phyloP scores from a whole-genome alignment of 23 tunicate species.

The Aplidium turbinatum region DNA sequence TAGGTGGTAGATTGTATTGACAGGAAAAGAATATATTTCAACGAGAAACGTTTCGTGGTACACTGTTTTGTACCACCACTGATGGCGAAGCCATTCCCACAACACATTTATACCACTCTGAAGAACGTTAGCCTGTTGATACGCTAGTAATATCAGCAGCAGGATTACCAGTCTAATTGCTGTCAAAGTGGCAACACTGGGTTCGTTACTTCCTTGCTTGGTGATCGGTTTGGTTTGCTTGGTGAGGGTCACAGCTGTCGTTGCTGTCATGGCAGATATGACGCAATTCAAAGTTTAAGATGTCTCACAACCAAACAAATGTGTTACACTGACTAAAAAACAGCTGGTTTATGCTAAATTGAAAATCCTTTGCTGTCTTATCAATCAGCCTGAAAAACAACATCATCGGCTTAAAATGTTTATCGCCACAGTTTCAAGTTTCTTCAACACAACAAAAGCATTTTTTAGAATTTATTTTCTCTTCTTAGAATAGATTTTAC shows the following conservation, averaged over 20 bases:
- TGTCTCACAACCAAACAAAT: not conserved
- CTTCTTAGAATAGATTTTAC: no score
- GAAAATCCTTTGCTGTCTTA: not conserved
- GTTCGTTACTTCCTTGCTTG: constrained; percentile 3
- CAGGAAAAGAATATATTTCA: constrained; percentile 42
- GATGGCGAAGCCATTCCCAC: constrained; percentile 57
- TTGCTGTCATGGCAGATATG: constrained; percentile 59
- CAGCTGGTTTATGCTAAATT: not conserved
- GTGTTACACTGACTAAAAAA: not conserved
- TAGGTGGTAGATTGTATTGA: constrained; percentile 12
- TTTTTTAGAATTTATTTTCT: no score
- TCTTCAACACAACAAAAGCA: no score
- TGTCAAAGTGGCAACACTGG: constrained; percentile 5
- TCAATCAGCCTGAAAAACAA: not conserved
- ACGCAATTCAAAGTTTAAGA: constrained; percentile 11
- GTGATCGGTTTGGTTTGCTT: not conserved
- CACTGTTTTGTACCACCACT: constrained; percentile 75
- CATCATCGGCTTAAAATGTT: not conserved
- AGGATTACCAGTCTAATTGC: not conserved
- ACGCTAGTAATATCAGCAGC: constrained; percentile 8
- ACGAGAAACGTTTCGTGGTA: constrained; percentile 74
- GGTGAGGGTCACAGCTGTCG: constrained; percentile 20
- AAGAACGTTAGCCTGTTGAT: constrained; percentile 40
- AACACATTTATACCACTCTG: constrained; percentile 39
- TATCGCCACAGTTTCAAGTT: not conserved